Percentiles rank a stretch among this genome's conserved stretches.
phyloP scores from a whole-genome alignment of 2,888 invertebrate species.

The Oegoconia quadripuncta region DNA sequence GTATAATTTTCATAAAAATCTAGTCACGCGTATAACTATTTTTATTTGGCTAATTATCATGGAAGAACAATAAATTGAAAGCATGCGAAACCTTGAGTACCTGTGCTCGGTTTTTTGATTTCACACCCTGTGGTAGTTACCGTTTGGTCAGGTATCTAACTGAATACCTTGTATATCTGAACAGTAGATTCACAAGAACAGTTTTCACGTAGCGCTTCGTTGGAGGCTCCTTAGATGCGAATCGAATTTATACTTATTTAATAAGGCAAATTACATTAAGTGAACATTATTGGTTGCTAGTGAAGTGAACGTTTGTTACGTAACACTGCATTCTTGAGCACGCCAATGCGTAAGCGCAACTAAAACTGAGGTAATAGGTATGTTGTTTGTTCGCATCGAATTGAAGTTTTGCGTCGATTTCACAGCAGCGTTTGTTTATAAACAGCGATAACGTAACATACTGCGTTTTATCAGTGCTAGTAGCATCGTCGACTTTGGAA shows the following conservation, averaged over 20 bases:
- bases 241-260: no score
- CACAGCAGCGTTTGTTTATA: conserved; percentile 13
- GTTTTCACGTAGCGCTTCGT: no score
- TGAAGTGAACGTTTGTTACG: conserved; percentile 47
- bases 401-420: conserved; percentile 35
- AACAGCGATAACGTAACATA: not conserved
- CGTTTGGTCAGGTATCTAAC: no score
- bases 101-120: not conserved
- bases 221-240: no score
- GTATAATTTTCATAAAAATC: not conserved
- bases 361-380: conserved; percentile 31
- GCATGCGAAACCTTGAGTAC: not conserved
- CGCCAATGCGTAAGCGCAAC: conserved; percentile 51
- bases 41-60: conserved; percentile 5
- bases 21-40: not conserved
- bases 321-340: conserved; percentile 53
- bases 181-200: no score
- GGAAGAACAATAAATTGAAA: conserved; percentile 6
- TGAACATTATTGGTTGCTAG: conserved; percentile 10
- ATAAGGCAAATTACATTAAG: no score
- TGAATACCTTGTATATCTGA: no score
- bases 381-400: conserved; percentile 26
- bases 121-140: no score
- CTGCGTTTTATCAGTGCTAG: not conserved
- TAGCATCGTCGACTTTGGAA: not conserved